A percentile compares a stretch with the other conserved stretches of the same genome.
Conservation (phyloP, 2,888 invertebrate genomes). For the Mesorhabditis belari region DNA sequence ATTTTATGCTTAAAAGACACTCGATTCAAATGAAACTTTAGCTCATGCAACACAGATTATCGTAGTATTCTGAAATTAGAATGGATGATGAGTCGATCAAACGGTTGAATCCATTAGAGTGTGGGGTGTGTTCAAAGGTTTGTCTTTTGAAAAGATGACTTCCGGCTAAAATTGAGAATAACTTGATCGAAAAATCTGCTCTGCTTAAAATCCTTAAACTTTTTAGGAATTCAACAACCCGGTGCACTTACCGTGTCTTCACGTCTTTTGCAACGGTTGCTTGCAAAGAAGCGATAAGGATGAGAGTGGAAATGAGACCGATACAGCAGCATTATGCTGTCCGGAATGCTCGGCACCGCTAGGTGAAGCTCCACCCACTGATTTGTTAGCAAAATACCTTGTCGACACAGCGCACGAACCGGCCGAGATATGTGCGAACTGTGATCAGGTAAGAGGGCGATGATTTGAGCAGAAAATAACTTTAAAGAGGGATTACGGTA, state of each 20-base stretch:
- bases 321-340: conserved; percentile 6
- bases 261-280: conserved; percentile 42
- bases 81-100: too few species aligned
- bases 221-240: conserved; percentile 32
- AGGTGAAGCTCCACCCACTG: conserved; percentile 46
- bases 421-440: conserved; percentile 71
- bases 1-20: too few species aligned
- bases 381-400: conserved; percentile 67
- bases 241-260: conserved; percentile 40
- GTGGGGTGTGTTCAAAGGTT: conserved; percentile 22
- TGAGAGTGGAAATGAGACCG: conserved; percentile 57
- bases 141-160: background rate
- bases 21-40: too few species aligned
- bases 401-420: conserved; percentile 68
- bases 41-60: too few species aligned
- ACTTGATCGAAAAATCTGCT: too few species aligned
- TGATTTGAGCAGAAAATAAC: background rate
- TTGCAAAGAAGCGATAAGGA: too few species aligned
- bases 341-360: conserved; percentile 10
- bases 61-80: too few species aligned
- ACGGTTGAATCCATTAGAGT: conserved; percentile 25
- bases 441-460: conserved; percentile 63
- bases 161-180: too few species aligned
- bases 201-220: too few species aligned
- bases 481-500: background rate